Conservation (phyloP, 2,113 vertebrate species). For the Oryzias celebensis region DNA sequence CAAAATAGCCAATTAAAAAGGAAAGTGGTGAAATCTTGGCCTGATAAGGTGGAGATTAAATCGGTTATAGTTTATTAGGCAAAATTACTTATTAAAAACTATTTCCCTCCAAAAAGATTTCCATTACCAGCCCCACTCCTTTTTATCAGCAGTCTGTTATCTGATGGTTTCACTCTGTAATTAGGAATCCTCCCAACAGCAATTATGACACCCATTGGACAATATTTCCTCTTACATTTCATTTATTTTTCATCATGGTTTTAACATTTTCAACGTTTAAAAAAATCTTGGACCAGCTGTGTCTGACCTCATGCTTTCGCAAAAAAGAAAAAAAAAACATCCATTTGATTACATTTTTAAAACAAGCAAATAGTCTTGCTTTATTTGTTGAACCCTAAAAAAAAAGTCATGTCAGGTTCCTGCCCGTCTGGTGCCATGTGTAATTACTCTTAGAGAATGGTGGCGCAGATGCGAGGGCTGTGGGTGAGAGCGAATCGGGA, state of each 20-base stretch:
- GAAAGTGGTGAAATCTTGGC: constrained; percentile 91
- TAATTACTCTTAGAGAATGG: constrained; percentile 76
- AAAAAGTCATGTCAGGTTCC: constrained; percentile 48
- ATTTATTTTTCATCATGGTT: constrained; percentile 64
- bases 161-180: constrained; percentile 76
- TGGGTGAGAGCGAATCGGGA: constrained; percentile 62
- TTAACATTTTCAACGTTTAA: constrained; percentile 61
- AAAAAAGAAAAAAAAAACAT: constrained; percentile 20
- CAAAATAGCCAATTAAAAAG: constrained; percentile 99
- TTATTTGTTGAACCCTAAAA: constrained; percentile 50
- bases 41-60: constrained; percentile 87
- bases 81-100: constrained; percentile 84
- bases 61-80: constrained; percentile 86
- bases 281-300: constrained; percentile 35
- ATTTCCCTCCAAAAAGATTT: constrained; percentile 82
- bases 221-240: constrained; percentile 67
- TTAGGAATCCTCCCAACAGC: constrained; percentile 76
- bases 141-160: constrained; percentile 77
- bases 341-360: constrained; percentile 26
- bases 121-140: constrained; percentile 75
- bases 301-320: constrained; percentile 37
- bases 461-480: constrained; percentile 79
- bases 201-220: constrained; percentile 73
- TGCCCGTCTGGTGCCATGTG: constrained; percentile 64
- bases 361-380: constrained; percentile 4